Evolutionary conservation across 1,140 invertebrate species (phyloP).

Genomic region (Lepidurus arcticus): DNA sequence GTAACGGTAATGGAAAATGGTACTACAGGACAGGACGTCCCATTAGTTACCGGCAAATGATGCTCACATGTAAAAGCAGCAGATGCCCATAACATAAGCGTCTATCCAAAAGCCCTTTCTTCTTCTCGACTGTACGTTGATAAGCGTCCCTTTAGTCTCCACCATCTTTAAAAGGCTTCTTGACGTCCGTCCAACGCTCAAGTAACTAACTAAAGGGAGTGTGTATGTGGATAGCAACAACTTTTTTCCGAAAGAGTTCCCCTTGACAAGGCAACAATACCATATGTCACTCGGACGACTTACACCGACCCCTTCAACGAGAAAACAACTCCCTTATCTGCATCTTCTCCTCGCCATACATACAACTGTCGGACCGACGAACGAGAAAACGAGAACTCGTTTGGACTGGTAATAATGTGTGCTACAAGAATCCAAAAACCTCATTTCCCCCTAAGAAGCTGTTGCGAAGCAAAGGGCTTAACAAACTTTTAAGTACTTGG

Average conservation of each 20-base stretch:
- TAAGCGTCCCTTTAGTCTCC: neutral
- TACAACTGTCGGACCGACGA: no score
- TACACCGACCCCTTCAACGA: neutral
- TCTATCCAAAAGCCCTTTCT: neutral
- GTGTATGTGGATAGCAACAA: neutral
- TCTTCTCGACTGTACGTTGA: neutral
- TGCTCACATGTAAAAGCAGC: neutral
- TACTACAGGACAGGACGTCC: slow-evolving; percentile 5
- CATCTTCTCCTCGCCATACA: neutral
- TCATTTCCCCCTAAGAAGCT: neutral
- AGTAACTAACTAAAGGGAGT: neutral
- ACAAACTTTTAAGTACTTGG: neutral
- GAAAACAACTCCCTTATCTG: neutral
- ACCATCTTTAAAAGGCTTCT: neutral
- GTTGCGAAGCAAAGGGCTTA: neutral
- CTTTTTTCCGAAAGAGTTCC: neutral
- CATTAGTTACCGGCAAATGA: neutral
- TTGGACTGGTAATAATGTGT: neutral
- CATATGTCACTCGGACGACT: slow-evolving; percentile 17
- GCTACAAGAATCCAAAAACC: neutral
- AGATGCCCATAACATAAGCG: slow-evolving; percentile 6
- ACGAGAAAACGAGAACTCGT: neutral
- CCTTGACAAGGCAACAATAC: slow-evolving; percentile 10
- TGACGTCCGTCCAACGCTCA: neutral
- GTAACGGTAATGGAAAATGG: neutral